These are phyloP conservation scores for Drosophila fulvimacula DNA, from an alignment of 2,888 invertebrate genomes.

Conservation along the genomic window DNA sequence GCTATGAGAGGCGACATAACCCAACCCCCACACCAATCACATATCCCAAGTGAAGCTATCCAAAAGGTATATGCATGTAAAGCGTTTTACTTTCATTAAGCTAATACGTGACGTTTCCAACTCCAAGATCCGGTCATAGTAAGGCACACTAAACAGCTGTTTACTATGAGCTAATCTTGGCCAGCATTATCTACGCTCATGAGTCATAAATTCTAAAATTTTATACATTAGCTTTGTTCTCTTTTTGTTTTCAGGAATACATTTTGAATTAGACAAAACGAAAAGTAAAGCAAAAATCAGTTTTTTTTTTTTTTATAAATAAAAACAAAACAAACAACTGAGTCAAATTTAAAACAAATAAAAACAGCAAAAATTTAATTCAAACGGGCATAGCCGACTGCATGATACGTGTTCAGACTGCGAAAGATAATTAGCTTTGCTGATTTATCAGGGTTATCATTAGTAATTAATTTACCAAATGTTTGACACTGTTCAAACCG, in stretches of 20 bases:
- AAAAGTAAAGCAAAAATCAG: conserved; percentile 22
- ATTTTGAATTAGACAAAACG: conserved; percentile 21
- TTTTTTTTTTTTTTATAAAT: neutral
- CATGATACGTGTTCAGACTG: neutral
- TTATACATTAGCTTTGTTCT: neutral
- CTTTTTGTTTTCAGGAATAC: neutral
- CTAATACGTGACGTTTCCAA: conserved; percentile 9
- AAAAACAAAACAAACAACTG: conserved; percentile 2
- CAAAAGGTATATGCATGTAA: conserved; percentile 1
- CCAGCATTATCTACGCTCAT: conserved; percentile 5
- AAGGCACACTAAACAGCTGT: neutral
- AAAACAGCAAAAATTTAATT: neutral
- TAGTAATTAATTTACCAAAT: too few species aligned
- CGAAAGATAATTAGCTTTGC: neutral
- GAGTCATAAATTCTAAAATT: neutral
- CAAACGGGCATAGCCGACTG: neutral
- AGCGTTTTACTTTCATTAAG: conserved; percentile 2
- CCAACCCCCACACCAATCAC: neutral
- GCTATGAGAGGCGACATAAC: conserved; percentile 4
- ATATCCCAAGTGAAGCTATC: conserved; percentile 2
- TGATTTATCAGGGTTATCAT: neutral
- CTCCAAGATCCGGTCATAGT: neutral
- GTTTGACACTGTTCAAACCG: neutral
- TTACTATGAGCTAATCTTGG: neutral
- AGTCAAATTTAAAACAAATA: conserved; percentile 1